Percentiles rank a stretch among this genome's conserved stretches.
phyloP scores from a whole-genome alignment of 2,888 invertebrate genomes.

The Digitonthophagus gazella region DNA sequence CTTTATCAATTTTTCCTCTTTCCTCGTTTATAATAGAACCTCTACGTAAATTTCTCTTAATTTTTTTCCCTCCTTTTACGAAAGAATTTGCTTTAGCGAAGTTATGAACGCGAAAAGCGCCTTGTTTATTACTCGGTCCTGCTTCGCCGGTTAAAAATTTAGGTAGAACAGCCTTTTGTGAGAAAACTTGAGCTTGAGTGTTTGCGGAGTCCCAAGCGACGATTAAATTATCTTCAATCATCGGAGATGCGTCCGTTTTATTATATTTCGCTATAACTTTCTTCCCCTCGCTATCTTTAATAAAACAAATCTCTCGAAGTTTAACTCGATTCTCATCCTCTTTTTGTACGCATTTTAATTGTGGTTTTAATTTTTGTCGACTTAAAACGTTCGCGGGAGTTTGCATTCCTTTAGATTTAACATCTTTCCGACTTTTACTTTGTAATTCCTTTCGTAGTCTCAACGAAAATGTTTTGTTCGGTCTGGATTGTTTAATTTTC shows the following conservation, averaged over 20 bases:
- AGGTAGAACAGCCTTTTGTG: conserved; percentile 34
- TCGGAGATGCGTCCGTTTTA: conserved; percentile 32
- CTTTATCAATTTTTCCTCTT: conserved; percentile 43
- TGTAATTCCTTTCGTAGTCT: conserved; percentile 8
- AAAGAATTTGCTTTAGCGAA: conserved; percentile 41
- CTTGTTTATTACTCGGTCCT: conserved; percentile 39
- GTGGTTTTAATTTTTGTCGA: conserved; percentile 28
- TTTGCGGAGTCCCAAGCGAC: conserved; percentile 44
- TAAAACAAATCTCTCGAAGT: conserved; percentile 46
- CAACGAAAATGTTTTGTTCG: conserved; percentile 12
- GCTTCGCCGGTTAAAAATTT: conserved; percentile 32
- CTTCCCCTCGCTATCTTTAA: conserved; percentile 46
- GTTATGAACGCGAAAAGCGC: conserved; percentile 43
- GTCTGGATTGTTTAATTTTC: conserved; percentile 20
- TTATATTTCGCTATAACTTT: conserved; percentile 47
- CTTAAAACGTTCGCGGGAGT: neutral
- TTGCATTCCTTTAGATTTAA: conserved; percentile 8
- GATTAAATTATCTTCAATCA: conserved; percentile 43
- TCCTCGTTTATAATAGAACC: conserved; percentile 40
- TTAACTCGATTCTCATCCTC: conserved; percentile 38
- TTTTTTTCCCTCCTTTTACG: conserved; percentile 40
- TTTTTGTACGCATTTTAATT: conserved; percentile 26
- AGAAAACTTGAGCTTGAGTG: conserved; percentile 42
- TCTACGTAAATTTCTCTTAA: conserved; percentile 42
- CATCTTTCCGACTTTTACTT: neutral